Percentiles rank a stretch among this genome's conserved stretches.
These are phyloP conservation scores for Polypedilum vanderplanki DNA, from an alignment of 1,140 invertebrate species.

Conservation along the genomic window DNA sequence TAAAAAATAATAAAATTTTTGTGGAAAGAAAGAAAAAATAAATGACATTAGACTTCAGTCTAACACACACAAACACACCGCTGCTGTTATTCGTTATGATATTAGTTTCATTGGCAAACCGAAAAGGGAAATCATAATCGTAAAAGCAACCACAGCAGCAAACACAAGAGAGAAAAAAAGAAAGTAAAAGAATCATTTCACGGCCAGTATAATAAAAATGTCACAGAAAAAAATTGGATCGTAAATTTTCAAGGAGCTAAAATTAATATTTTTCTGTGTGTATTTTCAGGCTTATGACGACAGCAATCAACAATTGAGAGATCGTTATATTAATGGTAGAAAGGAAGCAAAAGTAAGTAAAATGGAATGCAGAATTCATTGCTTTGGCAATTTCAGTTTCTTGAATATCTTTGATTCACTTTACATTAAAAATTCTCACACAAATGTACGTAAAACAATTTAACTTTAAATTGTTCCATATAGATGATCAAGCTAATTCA, in stretches of 20 bases:
- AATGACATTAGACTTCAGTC: neutral
- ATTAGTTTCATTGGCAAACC: neutral
- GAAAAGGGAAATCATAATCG: slow-evolving; percentile 21
- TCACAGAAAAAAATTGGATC: slow-evolving; percentile 27
- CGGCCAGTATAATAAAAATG: slow-evolving; percentile 27
- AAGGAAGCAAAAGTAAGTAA: too few relatives aligned
- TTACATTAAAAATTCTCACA: too few relatives aligned
- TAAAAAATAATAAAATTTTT: neutral
- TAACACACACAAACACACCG: neutral
- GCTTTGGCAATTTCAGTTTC: too few relatives aligned
- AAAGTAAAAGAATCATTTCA: neutral
- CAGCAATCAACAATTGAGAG: slow-evolving; percentile 7
- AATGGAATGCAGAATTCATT: too few relatives aligned
- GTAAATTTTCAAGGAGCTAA: slow-evolving; percentile 19
- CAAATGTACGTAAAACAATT: too few relatives aligned
- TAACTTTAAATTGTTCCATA: too few relatives aligned
- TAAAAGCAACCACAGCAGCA: slow-evolving; percentile 22
- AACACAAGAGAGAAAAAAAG: neutral
- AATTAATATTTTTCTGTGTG: slow-evolving; percentile 17
- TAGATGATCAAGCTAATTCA: too few relatives aligned
- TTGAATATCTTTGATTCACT: too few relatives aligned
- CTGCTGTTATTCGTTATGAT: neutral
- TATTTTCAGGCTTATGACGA: neutral
- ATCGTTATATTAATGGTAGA: neutral
- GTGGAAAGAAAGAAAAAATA: neutral